Conservation (phyloP, 2,888 invertebrate genomes). For the Microctonus aethiopoides region DNA sequence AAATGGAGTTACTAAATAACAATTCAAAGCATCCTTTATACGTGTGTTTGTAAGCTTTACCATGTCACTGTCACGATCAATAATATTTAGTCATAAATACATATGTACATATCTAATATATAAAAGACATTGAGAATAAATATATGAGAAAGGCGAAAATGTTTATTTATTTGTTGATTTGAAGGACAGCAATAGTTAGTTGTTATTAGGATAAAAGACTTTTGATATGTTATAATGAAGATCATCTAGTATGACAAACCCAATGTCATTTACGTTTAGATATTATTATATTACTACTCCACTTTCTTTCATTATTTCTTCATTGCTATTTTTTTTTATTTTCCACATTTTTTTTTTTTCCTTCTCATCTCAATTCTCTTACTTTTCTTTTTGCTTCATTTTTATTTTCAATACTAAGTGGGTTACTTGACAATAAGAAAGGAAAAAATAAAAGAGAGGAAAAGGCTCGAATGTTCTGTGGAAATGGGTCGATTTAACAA, state of each 20-base stretch:
- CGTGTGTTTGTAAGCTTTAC: background rate
- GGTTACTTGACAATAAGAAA: constrained; percentile 22
- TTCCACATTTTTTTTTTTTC: background rate
- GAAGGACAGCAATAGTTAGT: background rate
- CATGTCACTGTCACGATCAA: constrained; percentile 5
- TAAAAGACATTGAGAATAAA: background rate
- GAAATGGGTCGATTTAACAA: constrained; percentile 33
- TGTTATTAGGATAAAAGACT: constrained; percentile 13
- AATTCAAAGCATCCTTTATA: constrained; percentile 21
- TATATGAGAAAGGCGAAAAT: background rate
- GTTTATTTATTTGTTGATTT: background rate
- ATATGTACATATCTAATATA: background rate
- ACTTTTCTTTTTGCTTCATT: background rate
- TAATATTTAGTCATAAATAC: constrained; percentile 4
- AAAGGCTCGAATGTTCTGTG: constrained; percentile 11
- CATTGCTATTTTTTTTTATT: background rate
- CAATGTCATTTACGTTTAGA: background rate
- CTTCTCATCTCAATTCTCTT: too few relatives aligned
- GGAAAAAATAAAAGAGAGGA: background rate
- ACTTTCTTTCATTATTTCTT: constrained; percentile 5
- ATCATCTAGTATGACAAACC: constrained; percentile 9
- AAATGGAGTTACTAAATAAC: constrained; percentile 49
- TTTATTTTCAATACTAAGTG: constrained; percentile 12
- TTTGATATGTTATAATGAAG: constrained; percentile 18
- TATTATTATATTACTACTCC: background rate